A percentile compares a stretch with the other conserved stretches of the same genome.
These are phyloP conservation scores for Baryphthengus martii DNA, from an alignment of 2,113 vertebrate genomes.

Conservation along the genomic window DNA sequence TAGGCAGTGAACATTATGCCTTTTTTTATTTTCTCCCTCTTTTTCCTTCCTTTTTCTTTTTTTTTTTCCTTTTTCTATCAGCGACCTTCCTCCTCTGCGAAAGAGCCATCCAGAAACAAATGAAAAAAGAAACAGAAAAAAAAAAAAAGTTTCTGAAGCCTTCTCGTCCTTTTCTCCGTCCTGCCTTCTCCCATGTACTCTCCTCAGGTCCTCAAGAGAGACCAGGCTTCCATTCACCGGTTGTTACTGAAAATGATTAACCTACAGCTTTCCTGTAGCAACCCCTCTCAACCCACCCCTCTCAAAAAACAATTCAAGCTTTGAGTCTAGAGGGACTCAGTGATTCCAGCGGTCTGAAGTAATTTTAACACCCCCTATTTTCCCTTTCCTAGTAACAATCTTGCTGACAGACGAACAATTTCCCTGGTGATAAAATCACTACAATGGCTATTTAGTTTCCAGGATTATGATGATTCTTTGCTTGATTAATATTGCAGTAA, in stretches of 20 bases:
- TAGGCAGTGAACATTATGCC: not conserved
- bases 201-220: constrained; percentile 15
- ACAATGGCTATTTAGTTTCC: constrained; percentile 68
- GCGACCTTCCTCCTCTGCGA: constrained; percentile 15
- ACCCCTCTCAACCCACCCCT: constrained; percentile 54
- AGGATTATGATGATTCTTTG: constrained; percentile 67
- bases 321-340: constrained; percentile 64
- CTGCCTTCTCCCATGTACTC: constrained; percentile 21
- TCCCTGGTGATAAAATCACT: constrained; percentile 74
- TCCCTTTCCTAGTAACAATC: constrained; percentile 66
- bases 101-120: constrained; percentile 31
- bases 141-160: constrained; percentile 18
- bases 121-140: not conserved
- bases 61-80: not conserved
- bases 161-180: not conserved
- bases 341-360: constrained; percentile 68
- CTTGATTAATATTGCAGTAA: constrained; percentile 66
- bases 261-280: constrained; percentile 57
- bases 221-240: constrained; percentile 39
- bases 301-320: constrained; percentile 71
- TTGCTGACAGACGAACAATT: constrained; percentile 72
- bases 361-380: constrained; percentile 70
- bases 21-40: not conserved
- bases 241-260: constrained; percentile 65
- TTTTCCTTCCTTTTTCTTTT: not conserved